Conservation (phyloP, 2,888 invertebrate species). For the Cerastis rubricosa region DNA sequence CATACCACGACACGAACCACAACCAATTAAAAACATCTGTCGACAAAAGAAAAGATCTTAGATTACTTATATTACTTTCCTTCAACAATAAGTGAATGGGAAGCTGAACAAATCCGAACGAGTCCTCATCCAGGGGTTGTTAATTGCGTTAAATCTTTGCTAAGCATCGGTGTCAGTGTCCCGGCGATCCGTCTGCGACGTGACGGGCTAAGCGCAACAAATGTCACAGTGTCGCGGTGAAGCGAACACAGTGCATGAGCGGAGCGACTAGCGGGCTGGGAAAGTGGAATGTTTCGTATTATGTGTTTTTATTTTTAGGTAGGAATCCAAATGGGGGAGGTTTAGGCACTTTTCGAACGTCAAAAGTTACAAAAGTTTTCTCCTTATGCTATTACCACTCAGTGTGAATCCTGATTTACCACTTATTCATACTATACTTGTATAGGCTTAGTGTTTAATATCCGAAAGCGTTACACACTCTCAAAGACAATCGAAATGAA, state of each 20-base stretch:
- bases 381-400: neutral
- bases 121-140: constrained; percentile 38
- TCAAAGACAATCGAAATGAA: neutral
- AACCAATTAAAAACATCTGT: constrained; percentile 17
- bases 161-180: constrained; percentile 46
- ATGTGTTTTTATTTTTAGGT: too few relatives aligned
- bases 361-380: neutral
- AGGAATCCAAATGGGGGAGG: neutral
- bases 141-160: constrained; percentile 60
- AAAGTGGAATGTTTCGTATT: neutral
- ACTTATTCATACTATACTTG: too few relatives aligned
- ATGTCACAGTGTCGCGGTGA: constrained; percentile 44
- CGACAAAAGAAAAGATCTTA: constrained; percentile 1
- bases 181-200: constrained; percentile 44
- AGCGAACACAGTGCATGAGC: constrained; percentile 10
- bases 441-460: too few relatives aligned
- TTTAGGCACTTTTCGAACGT: neutral
- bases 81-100: constrained; percentile 47
- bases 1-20: neutral
- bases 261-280: constrained; percentile 9
- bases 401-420: too few relatives aligned
- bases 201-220: constrained; percentile 58
- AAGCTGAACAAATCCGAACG: constrained; percentile 48
- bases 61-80: constrained; percentile 1
- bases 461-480: neutral